Evolutionary conservation across 1,140 invertebrate genomes (phyloP), one percentile per base, ranked within the genome.

Genomic region (Drosophila orosa): DNA sequence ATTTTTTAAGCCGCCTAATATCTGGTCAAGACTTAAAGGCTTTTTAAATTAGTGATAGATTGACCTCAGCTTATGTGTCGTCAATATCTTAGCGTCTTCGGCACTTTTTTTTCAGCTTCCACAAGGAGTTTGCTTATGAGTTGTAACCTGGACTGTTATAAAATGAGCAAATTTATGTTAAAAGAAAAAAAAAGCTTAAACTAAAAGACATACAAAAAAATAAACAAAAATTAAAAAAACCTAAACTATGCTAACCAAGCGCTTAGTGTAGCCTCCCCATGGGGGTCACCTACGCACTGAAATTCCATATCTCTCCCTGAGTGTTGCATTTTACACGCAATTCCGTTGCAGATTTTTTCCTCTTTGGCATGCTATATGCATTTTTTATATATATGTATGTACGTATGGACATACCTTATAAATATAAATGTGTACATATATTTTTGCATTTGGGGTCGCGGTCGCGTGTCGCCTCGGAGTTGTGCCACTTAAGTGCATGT

Each of bases 401-500:
- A 48, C 29, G n/a, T 39, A 44, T 68, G 42, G 27, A 60, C 63
- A 52, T 72, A 52, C 8, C 35, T 56, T 40, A 24, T 13, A 45
- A 39, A 44, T 22, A 44, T 19, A 10, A 15, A 31, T 19, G 24
- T 54, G 10, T 45, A 57, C 55, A 63, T 76, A 52, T 17, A 37
- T 56, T 39, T 57, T 44, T 40, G 56, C 22, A 27, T 80, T 75
- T 74, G 71, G 69, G 77, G 77, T 74, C 77, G 77, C 61, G 56
- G 73, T 76, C 75, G 67, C 78, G 47, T 81, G 81, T 80, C 66
- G 48, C 60, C 60, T 65, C 50, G 48, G 48, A 57, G 68, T 40
- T 78, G 68, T 86, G 82, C 79, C 82, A 87, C 78, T 82, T 82
- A 71, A 71, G 65, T 35, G 35, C 45, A 68, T 66, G 40, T 29